These are phyloP conservation scores for Drosophila tropicalis DNA, from an alignment of 1,140 invertebrate species.

Conservation along the genomic window DNA sequence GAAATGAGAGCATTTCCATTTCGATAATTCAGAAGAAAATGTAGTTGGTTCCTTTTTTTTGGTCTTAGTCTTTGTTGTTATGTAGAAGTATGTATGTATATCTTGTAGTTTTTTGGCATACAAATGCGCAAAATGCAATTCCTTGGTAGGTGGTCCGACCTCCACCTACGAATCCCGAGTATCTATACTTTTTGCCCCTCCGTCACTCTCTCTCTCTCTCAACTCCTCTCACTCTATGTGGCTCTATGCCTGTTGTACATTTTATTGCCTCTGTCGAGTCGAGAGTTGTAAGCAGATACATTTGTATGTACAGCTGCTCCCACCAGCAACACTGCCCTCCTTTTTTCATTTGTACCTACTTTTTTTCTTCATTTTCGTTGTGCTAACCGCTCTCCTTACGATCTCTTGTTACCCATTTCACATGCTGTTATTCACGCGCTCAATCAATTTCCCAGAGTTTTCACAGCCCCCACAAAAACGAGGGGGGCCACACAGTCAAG, in stretches of 20 bases:
- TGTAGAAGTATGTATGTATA: background rate
- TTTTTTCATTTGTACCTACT: conserved; percentile 22
- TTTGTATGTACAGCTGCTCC: conserved; percentile 59
- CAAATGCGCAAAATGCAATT: conserved; percentile 68
- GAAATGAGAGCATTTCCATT: background rate
- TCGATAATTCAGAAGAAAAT: background rate
- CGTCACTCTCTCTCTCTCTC: background rate
- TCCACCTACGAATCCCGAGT: background rate
- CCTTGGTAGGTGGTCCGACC: background rate
- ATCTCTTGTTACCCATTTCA: conserved; percentile 52
- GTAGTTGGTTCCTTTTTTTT: background rate
- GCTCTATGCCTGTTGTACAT: conserved; percentile 61
- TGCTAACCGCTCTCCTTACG: background rate
- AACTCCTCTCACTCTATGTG: too few relatives aligned
- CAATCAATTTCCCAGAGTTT: conserved; percentile 81
- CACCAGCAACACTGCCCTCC: conserved; percentile 33
- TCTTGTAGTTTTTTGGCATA: conserved; percentile 59
- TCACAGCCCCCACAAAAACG: conserved; percentile 37
- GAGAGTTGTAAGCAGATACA: conserved; percentile 65
- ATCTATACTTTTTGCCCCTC: background rate
- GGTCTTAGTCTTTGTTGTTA: background rate
- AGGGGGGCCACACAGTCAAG: background rate
- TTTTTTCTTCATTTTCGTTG: conserved; percentile 21
- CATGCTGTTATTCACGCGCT: conserved; percentile 79
- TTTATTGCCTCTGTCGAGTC: conserved; percentile 65